Conservation (phyloP, 2,888 invertebrate genomes). For the Linnaemya vulpina region DNA sequence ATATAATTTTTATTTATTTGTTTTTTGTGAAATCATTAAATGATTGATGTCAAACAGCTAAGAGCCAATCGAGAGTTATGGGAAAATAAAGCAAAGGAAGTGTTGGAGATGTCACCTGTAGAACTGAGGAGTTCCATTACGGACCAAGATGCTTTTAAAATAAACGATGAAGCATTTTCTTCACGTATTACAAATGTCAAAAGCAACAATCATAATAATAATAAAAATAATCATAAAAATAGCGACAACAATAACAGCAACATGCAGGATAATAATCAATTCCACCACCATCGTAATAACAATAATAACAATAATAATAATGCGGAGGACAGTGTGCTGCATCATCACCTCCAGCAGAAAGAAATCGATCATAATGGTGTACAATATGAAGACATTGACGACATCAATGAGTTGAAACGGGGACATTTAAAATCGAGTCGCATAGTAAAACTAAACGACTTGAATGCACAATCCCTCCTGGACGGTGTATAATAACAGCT, state of each 20-base stretch:
- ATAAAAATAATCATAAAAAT: conserved; percentile 71
- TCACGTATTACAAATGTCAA: conserved; percentile 70
- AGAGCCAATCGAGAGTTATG: conserved; percentile 83
- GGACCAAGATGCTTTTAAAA: conserved; percentile 77
- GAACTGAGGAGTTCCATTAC: conserved; percentile 75
- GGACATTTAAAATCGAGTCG: conserved; percentile 76
- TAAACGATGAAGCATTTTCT: conserved; percentile 73
- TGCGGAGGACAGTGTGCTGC: conserved; percentile 70
- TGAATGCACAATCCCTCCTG: conserved; percentile 71
- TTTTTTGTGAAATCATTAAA: conserved; percentile 27
- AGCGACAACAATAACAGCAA: conserved; percentile 73
- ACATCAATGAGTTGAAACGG: conserved; percentile 67
- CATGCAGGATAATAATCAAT: conserved; percentile 62
- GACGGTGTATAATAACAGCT: conserved; percentile 69
- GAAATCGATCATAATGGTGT: conserved; percentile 60
- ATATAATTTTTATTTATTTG: conserved; percentile 24
- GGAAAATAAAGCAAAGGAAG: conserved; percentile 83
- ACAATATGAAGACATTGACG: conserved; percentile 68
- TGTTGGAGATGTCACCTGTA: conserved; percentile 78
- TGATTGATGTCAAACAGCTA: conserved; percentile 76
- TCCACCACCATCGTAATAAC: conserved; percentile 16
- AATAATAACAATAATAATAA: conserved; percentile 38
- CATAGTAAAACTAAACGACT: conserved; percentile 79
- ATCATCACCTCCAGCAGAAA: conserved; percentile 65
- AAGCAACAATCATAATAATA: conserved; percentile 72